Base-by-base conservation (phyloP, 2,888 invertebrate species). In the Tachina fera region DNA sequence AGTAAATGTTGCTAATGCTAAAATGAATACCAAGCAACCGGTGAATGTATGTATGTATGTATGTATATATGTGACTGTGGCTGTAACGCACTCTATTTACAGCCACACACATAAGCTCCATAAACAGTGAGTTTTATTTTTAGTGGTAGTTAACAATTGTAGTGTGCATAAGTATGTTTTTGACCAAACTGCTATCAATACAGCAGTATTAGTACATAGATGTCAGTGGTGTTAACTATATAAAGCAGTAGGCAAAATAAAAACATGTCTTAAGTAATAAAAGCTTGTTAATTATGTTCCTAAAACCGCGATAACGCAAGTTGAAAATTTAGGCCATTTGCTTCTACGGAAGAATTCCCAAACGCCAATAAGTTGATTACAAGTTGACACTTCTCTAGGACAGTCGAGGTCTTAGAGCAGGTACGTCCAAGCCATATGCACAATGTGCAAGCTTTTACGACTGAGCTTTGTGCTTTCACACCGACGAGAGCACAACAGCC, bases 21-120 rank as follows among this genome's bases (percentile, higher is more conserved):
- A 61, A 61, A 65, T 75, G 70, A 79, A 75, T 53, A 79, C 86
- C 75, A 79, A 83, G 86, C 86, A 86, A 86, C 86, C 86, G 56
- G 81, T 76, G 65, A 76, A 72, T 68, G 81, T 81, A 68, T 75
- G 65, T 53, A 31, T 6, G 2, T 31, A 31, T 31, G 31, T 31
- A 4, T 0, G 3, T 22, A 22, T 3, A 22, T 22, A 22, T 31
- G 6, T 31, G 31, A 47, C 68, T 60, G 70, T 43, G 47, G 67
- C 72, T 72, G 74, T 45, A 72, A 86, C 77, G 80, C 80, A 81
- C 61, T 86, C 67, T 58, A 78, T 61, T 43, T 45, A 83, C 71
- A 71, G 41, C 39, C 63, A 76, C 43, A 49, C 56, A 61, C 60
- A 39, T 56, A 61, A 31, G 53, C 68, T 43, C 45, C 68, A 79